A percentile compares a stretch with the other conserved stretches of the same genome.
phyloP scores from a whole-genome alignment of 2,113 vertebrate species.

The Zosterops hypoxanthus region DNA sequence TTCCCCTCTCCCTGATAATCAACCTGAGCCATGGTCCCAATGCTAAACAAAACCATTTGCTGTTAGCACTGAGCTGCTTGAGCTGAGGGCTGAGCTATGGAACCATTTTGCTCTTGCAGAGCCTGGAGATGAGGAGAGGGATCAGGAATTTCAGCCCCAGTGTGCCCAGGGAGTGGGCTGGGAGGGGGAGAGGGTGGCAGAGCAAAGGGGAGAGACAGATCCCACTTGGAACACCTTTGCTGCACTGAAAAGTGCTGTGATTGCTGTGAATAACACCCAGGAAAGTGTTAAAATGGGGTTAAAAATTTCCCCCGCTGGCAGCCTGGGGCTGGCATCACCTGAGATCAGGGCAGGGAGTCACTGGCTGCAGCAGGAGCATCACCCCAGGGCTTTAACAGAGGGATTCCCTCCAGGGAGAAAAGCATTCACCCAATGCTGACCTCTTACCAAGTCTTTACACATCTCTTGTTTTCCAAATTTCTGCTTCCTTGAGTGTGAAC shows the following conservation, averaged over 20 bases:
- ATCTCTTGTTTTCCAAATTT: background rate
- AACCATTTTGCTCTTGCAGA: background rate
- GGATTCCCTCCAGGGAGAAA: background rate
- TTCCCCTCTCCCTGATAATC: background rate
- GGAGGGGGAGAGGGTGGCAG: background rate
- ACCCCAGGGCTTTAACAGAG: background rate
- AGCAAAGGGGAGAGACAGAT: background rate
- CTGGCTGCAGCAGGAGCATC: background rate
- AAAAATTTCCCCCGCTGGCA: background rate
- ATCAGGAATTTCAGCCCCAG: background rate
- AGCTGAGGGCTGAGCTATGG: background rate
- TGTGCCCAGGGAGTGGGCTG: fast-evolving
- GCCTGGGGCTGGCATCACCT: background rate
- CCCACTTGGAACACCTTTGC: fast-evolving
- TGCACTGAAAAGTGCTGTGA: background rate
- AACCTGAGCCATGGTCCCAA: background rate
- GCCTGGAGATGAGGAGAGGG: background rate
- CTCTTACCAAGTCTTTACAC: background rate
- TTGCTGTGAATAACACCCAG: background rate
- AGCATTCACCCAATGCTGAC: background rate
- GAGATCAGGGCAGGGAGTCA: fast-evolving
- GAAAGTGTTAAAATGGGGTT: background rate
- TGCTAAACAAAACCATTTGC: background rate
- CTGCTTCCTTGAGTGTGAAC: background rate
- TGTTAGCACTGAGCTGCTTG: background rate